Conservation (phyloP, 1,140 invertebrate genomes). For the Atopsyche davidsoni region DNA sequence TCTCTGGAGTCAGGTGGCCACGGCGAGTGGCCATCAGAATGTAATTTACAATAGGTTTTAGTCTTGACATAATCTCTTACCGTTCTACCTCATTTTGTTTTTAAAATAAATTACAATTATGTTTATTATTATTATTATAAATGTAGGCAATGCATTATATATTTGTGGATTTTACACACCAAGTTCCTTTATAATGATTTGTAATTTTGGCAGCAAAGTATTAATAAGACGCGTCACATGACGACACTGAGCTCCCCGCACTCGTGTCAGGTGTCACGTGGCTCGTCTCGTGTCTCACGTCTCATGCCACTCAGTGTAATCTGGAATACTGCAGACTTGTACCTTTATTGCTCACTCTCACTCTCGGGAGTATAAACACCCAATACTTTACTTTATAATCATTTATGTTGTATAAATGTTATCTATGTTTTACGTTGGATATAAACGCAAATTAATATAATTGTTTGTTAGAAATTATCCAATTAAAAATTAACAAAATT, state of each 20-base stretch:
- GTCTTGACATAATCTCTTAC: slow-evolving; percentile 31
- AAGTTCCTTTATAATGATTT: slow-evolving; percentile 29
- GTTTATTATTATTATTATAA: slow-evolving; percentile 26
- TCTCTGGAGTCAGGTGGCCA: slow-evolving; percentile 16
- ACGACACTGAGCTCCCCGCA: slow-evolving; percentile 28
- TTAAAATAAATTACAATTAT: slow-evolving; percentile 19
- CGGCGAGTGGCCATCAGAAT: slow-evolving; percentile 13
- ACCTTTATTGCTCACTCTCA: slow-evolving; percentile 44
- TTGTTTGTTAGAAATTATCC: slow-evolving; percentile 53
- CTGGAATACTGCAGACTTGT: slow-evolving; percentile 32
- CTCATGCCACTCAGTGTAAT: slow-evolving; percentile 20
- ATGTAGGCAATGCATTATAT: slow-evolving; percentile 31
- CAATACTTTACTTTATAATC: slow-evolving; percentile 41
- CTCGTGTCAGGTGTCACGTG: too few species aligned
- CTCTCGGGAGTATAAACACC: slow-evolving; percentile 45
- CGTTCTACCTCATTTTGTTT: slow-evolving; percentile 31
- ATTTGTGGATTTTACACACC: slow-evolving; percentile 28
- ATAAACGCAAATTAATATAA: slow-evolving; percentile 45
- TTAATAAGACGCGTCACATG: slow-evolving; percentile 26
- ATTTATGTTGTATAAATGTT: slow-evolving; percentile 53
- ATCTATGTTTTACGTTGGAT: slow-evolving; percentile 49
- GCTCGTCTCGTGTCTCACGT: slow-evolving; percentile 28
- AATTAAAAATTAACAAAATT: slow-evolving; percentile 52
- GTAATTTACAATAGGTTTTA: slow-evolving; percentile 27
- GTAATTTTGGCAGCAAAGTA: slow-evolving; percentile 30